Conservation (phyloP, 2,888 invertebrate species). For the Chrysomela aeneicollis region DNA sequence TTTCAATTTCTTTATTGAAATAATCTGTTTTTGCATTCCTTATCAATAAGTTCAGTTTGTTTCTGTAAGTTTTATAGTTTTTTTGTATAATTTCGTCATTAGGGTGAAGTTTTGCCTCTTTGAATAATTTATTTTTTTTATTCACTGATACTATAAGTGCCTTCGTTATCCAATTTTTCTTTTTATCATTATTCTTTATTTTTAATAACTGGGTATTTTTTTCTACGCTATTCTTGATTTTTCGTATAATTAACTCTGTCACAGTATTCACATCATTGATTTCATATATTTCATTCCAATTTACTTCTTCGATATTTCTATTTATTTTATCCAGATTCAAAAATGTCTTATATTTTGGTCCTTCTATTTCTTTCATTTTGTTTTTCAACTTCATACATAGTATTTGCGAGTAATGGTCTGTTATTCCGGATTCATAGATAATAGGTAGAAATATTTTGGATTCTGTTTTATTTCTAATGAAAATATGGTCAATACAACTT, state of each 20-base stretch:
- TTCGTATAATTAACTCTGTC: neutral
- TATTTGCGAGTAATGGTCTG: slow-evolving; percentile 3
- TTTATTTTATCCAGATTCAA: neutral
- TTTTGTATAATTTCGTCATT: no score
- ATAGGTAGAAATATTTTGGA: neutral
- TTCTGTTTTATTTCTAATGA: neutral
- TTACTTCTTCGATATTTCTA: neutral
- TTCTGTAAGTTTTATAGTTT: neutral
- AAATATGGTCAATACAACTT: no score
- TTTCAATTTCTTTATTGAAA: slow-evolving; percentile 6
- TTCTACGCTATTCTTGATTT: neutral
- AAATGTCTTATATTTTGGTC: neutral
- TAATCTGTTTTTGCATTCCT: neutral
- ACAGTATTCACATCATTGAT: neutral
- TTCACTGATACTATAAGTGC: neutral
- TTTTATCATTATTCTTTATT: neutral
- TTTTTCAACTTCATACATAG: neutral
- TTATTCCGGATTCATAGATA: neutral
- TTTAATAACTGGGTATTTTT: neutral
- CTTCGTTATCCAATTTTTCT: neutral
- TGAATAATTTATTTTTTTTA: neutral
- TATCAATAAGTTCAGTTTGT: no score
- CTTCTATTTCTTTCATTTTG: neutral
- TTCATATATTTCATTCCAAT: neutral
- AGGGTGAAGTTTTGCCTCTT: neutral